Conservation (phyloP, 1,140 invertebrate genomes). For the Nautilus pompilius region DNA sequence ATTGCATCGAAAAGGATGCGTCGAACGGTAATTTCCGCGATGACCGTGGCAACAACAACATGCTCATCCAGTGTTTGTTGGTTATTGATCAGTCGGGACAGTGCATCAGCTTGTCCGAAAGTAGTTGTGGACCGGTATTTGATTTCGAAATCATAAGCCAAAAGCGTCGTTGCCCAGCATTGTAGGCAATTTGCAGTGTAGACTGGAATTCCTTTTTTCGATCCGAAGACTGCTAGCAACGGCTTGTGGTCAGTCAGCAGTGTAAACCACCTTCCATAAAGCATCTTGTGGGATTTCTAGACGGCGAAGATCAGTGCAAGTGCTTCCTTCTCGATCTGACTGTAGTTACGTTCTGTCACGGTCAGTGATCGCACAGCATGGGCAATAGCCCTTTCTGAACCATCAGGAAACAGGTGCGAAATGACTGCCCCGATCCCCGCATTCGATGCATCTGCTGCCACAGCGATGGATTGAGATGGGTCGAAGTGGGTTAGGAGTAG, state of each 20-base stretch:
- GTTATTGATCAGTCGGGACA: too few relatives aligned
- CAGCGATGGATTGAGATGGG: slow-evolving; percentile 38
- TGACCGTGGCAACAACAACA: too few relatives aligned
- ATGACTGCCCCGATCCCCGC: slow-evolving; percentile 56
- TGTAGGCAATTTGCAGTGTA: slow-evolving; percentile 37
- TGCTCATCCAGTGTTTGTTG: too few relatives aligned
- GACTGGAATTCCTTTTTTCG: slow-evolving; percentile 41
- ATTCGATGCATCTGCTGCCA: slow-evolving; percentile 11
- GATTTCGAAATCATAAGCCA: too few relatives aligned
- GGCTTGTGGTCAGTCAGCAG: slow-evolving; percentile 58
- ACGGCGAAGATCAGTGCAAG: slow-evolving; percentile 57
- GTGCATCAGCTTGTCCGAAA: too few relatives aligned
- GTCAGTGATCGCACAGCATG: slow-evolving; percentile 55
- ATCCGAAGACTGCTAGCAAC: slow-evolving; percentile 49
- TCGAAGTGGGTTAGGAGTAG: slow-evolving; percentile 50
- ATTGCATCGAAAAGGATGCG: too few relatives aligned
- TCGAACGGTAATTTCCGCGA: too few relatives aligned
- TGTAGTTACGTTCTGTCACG: slow-evolving; percentile 57
- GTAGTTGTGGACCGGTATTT: too few relatives aligned
- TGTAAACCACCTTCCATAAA: slow-evolving; percentile 53
- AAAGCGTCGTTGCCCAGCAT: slow-evolving; percentile 32
- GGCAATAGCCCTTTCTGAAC: slow-evolving; percentile 48
- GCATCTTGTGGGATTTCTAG: slow-evolving; percentile 58
- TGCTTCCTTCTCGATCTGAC: slow-evolving; percentile 60
- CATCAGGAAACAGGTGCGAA: slow-evolving; percentile 47